These are phyloP conservation scores for Rhea pennata DNA, from an alignment of 2,113 vertebrate species.

Conservation along the genomic window DNA sequence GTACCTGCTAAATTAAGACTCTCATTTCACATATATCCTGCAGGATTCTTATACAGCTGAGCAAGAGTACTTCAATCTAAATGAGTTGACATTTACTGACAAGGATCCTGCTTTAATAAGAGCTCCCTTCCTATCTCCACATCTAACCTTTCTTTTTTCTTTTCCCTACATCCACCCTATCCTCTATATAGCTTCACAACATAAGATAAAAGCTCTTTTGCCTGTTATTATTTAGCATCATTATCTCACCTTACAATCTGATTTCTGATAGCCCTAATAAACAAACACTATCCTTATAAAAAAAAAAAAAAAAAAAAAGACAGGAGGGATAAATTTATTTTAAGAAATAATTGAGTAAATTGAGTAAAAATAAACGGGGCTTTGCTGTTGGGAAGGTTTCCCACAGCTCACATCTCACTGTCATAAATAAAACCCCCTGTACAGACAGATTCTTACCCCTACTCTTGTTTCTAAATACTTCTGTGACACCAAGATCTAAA, in stretches of 20 bases:
- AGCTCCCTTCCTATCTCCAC: neutral
- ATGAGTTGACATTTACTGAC: neutral
- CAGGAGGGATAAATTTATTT: neutral
- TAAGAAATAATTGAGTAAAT: neutral
- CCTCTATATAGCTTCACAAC: neutral
- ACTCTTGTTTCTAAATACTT: neutral
- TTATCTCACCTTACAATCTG: neutral
- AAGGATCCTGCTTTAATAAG: neutral
- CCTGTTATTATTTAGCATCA: neutral
- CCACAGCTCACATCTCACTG: neutral
- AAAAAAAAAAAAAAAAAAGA: neutral
- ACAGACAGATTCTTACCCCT: neutral
- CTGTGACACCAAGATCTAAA: neutral
- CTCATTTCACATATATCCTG: neutral
- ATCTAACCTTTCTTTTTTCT: neutral
- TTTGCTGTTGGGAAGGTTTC: neutral
- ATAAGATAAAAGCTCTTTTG: neutral
- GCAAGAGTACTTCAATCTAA: slow-evolving; percentile 11
- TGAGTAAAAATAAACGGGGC: neutral
- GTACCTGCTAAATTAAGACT: slow-evolving; percentile 6
- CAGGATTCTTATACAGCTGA: neutral
- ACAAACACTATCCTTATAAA: neutral
- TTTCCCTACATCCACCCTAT: neutral
- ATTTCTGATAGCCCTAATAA: neutral
- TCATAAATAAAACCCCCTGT: neutral